Evolutionary conservation across 2,797 vertebrate species (phyloP).

Genomic region (Molossus alvarezi): DNA sequence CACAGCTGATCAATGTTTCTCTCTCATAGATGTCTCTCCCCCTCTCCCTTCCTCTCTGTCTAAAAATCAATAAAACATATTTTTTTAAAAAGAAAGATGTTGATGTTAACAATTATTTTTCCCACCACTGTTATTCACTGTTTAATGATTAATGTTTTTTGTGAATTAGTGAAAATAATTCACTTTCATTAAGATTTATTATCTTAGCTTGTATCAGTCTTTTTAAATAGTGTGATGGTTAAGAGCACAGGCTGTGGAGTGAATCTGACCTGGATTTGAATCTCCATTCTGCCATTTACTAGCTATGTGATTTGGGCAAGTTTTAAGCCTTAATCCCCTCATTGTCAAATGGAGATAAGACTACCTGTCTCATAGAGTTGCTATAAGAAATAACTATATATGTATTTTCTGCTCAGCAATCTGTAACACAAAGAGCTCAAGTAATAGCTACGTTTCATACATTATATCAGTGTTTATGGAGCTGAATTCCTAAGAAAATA

Average conservation of each 20-base stretch:
- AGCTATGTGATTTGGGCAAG: background rate
- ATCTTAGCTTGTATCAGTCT: slow-evolving; percentile 16
- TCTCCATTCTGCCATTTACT: background rate
- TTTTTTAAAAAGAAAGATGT: background rate
- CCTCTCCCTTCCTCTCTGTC: no score
- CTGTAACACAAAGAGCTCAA: background rate
- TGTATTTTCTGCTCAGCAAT: slow-evolving; percentile 47
- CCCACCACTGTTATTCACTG: background rate
- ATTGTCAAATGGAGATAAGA: background rate
- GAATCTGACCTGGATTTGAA: slow-evolving; percentile 4
- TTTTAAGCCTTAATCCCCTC: slow-evolving; percentile 14
- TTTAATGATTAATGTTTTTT: slow-evolving; percentile 42
- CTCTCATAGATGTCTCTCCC: no score
- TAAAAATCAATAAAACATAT: no score
- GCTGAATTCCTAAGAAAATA: slow-evolving; percentile 61
- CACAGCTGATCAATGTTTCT: no score
- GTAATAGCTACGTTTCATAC: background rate
- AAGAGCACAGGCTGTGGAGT: background rate
- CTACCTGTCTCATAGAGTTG: background rate
- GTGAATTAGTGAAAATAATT: slow-evolving; percentile 54
- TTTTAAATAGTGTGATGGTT: slow-evolving; percentile 45
- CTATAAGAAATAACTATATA: background rate
- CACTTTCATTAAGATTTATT: slow-evolving; percentile 55
- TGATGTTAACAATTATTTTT: slow-evolving; percentile 14
- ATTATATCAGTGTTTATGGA: slow-evolving; percentile 53